Evolutionary conservation across 2,888 invertebrate species (phyloP), one percentile per base, ranked within the genome.

Genomic region (Synergus laeviventris): DNA sequence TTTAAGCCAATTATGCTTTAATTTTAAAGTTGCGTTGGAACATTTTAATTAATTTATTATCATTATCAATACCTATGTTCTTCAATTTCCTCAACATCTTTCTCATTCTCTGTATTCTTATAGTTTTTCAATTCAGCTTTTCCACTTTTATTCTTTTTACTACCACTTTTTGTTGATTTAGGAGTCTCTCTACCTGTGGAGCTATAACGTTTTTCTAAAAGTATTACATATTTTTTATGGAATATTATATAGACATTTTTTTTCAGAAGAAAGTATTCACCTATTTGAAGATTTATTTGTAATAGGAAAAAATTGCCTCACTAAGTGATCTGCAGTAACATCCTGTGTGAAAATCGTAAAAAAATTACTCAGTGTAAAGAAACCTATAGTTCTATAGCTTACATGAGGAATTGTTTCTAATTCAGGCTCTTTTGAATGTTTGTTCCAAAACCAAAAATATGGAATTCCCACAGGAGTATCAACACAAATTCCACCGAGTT

Each of bases 401-500:
- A 56, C 56, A 1, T 56, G 12, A 21, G 2, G 3, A 12, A 56
- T 5, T 12, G 18, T 21, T 56, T 56, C 12, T 4, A 56, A 4
- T 12, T 56, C 21, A 21, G 56, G 5, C 56, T 56, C 3, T 3
- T 1, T 56, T 56, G 21, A 56, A 56, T 56, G 11, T 56, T 56
- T 21, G 73, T 79, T 81, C 85, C 88, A 87, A 9, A 78, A 80
- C 87, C 88, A 87, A 14, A 78, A 64, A 73, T 82, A 78, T 45
- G 87, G 82, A 49, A 77, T 59, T 16, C 82, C 82, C 2, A 78
- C 64, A 38, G 83, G 84, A 83, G 83, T 83, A 76, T 87, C 85
- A 78, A 76, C 70, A 73, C 76, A 85, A 81, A 85, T 83, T 76
- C 88, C 88, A 38, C 86, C 85, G 42, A 84, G 84, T 81, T 87